Evolutionary conservation across 2,888 invertebrate genomes (phyloP), one percentile per base, ranked within the genome.

Genomic region (Apocheima hispidaria): DNA sequence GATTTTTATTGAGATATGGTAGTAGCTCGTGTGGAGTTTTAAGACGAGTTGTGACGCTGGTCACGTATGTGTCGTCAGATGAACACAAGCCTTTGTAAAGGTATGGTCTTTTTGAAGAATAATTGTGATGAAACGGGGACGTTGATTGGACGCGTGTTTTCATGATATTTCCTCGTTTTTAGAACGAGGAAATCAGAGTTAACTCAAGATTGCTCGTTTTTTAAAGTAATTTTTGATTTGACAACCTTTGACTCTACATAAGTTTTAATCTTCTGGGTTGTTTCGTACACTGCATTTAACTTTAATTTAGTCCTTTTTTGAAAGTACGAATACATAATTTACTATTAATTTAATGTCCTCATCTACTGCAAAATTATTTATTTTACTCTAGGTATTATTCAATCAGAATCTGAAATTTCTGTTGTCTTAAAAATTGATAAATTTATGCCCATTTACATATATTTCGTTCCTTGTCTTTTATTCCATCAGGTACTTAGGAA

Each of bases 41-140:
- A 18, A n/a, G 49, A 18, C 28, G 30, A n/a, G 20, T 50, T 57
- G 20, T 36, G n/a, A 51, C 7, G 14, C 58, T 7, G 51, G 38
- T 58, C 58, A 58, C 58, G 58, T 51, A 41, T 35, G 35, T 49
- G 41, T 41, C 50, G 35, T 28, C 44, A 28, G 58, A 58, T 58
- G 51, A 58, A 43, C 43, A 50, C 43, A 35, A 43, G 49, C 33
- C 56, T 49, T 49, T 56, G 56, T 56, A 28, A 41, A 14, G 28
- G 48, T 50, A 4, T 58, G 58, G 20, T 38, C 44, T 51, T 51
- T 57, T 41, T 44, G 44, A 21, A 44, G 20, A 58, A 44, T 58
- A 51, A 58, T 51, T 51, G 43, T 43, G 43, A 58, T 20, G n/a
- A 18, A 36, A 49, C 16, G n/a, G 40, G 30, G 5, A 43, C 33